Evolutionary conservation across 2,797 vertebrate species (phyloP).

Genomic region (Aeoliscus strigatus): DNA sequence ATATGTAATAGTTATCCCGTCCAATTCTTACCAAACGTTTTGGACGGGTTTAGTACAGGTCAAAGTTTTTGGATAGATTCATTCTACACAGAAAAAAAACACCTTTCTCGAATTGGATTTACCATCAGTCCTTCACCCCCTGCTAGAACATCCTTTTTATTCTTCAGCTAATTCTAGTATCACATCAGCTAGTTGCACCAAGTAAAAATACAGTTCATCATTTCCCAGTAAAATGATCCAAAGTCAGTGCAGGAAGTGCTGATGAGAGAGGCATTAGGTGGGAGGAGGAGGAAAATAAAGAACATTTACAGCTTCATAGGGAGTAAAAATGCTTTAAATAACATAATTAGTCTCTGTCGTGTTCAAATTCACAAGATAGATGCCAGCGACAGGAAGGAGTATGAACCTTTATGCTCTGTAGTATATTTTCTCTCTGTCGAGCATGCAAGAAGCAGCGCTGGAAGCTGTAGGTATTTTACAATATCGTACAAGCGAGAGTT

Average conservation of each 20-base stretch:
- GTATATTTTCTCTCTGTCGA: constrained; percentile 37
- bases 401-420: constrained; percentile 36
- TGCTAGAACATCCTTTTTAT: not conserved
- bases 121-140: not conserved
- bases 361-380: constrained; percentile 31
- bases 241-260: constrained; percentile 28
- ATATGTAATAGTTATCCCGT: constrained; percentile 34
- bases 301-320: constrained; percentile 17
- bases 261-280: constrained; percentile 13
- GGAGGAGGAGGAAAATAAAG: constrained; percentile 2
- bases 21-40: too few species aligned
- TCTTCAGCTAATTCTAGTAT: constrained; percentile 8
- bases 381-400: constrained; percentile 18
- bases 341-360: constrained; percentile 21
- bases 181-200: constrained; percentile 8
- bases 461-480: constrained; percentile 80
- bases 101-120: too few species aligned
- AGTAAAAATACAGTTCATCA: constrained; percentile 19
- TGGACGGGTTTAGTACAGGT: too few species aligned
- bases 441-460: constrained; percentile 80
- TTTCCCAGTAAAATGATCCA: constrained; percentile 18
- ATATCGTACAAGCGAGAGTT: constrained; percentile 78
- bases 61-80: too few species aligned
- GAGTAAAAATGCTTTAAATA: constrained; percentile 15
- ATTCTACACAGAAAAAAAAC: too few species aligned